Conservation (phyloP, 2,888 invertebrate genomes). For the Nymphalis polychloros region DNA sequence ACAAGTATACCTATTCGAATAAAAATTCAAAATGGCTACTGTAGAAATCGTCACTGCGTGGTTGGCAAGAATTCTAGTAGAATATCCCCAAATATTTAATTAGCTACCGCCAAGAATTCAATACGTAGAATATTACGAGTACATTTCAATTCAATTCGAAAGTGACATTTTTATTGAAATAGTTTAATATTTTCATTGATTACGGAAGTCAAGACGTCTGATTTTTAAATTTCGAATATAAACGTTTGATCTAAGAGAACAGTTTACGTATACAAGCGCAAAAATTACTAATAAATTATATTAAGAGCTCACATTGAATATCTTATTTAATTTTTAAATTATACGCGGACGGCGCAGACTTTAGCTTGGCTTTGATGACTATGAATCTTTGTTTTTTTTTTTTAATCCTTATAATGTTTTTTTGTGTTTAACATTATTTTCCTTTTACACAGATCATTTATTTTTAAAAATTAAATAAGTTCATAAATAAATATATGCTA, state of each 20-base stretch:
- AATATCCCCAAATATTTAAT: neutral
- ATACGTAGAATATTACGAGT: neutral
- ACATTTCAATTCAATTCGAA: neutral
- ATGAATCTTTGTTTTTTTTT: too few species aligned
- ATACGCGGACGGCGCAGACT: slow-evolving; percentile 11
- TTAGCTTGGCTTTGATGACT: neutral
- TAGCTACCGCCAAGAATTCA: neutral
- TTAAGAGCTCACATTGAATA: slow-evolving; percentile 10
- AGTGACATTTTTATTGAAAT: slow-evolving; percentile 2
- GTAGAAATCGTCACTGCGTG: too few species aligned
- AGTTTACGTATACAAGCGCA: slow-evolving; percentile 15
- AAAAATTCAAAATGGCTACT: too few species aligned
- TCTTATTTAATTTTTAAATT: slow-evolving; percentile 22
- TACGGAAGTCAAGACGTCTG: slow-evolving; percentile 16
- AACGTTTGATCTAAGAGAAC: slow-evolving; percentile 7
- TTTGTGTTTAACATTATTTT: too few species aligned
- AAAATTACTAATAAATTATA: slow-evolving; percentile 26
- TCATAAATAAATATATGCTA: too few species aligned
- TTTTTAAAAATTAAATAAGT: too few species aligned
- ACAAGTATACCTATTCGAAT: too few species aligned
- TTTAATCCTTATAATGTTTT: too few species aligned
- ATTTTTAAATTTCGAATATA: slow-evolving; percentile 5
- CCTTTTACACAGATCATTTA: too few species aligned
- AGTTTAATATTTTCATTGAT: slow-evolving; percentile 11
- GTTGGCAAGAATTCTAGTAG: too few species aligned